Percentiles rank a stretch among this genome's conserved stretches.
Evolutionary conservation across 2,797 vertebrate species (phyloP).

Genomic region (Accipiter superciliosus): DNA sequence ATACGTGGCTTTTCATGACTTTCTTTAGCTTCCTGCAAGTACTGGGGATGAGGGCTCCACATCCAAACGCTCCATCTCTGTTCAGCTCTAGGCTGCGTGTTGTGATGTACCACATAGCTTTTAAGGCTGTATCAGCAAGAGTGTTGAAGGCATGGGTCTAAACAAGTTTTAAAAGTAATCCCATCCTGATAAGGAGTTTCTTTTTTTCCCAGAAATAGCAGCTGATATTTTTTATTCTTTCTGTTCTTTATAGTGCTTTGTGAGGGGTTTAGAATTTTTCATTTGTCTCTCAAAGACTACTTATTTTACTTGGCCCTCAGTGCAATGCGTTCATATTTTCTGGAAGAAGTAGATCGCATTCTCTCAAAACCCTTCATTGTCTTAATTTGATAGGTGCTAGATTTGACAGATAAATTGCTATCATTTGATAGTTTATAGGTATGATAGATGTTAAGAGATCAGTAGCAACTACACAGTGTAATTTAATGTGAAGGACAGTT

Average conservation of each 20-base stretch:
- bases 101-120: not conserved
- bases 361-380: conserved; percentile 46
- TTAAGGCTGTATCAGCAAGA: not conserved
- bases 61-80: not conserved
- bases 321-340: conserved; percentile 21
- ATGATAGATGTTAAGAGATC: not conserved
- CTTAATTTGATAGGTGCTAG: conserved; percentile 28
- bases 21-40: not conserved
- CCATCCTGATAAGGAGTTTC: not conserved
- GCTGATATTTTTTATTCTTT: not conserved
- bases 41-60: not conserved
- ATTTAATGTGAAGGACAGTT: conserved; percentile 58
- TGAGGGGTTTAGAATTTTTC: not conserved
- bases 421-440: not conserved
- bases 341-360: conserved; percentile 22
- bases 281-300: not conserved
- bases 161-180: not conserved
- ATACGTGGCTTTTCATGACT: not conserved
- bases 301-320: not conserved
- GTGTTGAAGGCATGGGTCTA: not conserved
- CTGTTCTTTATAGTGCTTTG: not conserved
- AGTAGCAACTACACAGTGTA: not conserved
- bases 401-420: not conserved
- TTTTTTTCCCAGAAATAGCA: not conserved
- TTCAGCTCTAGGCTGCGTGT: not conserved